Percentiles rank a stretch among this genome's conserved stretches.
Conservation (phyloP, 1,140 invertebrate species). For the Diplogasteroides magnus region DNA sequence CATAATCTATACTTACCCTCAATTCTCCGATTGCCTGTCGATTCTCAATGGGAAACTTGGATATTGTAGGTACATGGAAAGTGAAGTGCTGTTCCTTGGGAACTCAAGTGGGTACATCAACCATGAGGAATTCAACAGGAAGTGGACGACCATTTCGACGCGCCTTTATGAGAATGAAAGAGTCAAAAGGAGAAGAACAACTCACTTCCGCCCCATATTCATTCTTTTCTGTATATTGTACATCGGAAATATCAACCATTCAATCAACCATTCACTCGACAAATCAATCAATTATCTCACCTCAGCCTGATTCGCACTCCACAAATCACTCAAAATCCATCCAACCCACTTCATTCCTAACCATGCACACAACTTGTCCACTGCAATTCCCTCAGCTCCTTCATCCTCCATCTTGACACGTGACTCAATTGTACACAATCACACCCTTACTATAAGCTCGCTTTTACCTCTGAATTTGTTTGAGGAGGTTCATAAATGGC, state of each 20-base stretch:
- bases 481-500: slow-evolving; percentile 94
- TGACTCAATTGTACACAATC: neutral
- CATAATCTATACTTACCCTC: slow-evolving; percentile 33
- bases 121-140: slow-evolving; percentile 89
- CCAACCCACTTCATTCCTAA: slow-evolving; percentile 81
- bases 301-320: slow-evolving; percentile 62
- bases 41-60: slow-evolving; percentile 48
- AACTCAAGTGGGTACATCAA: slow-evolving; percentile 93
- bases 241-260: slow-evolving; percentile 72
- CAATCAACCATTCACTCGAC: no score
- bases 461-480: no score
- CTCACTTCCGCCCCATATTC: slow-evolving; percentile 85
- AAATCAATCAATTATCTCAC: no score
- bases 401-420: neutral
- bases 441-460: no score
- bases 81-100: slow-evolving; percentile 60
- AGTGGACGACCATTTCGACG: slow-evolving; percentile 82
- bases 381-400: slow-evolving; percentile 55
- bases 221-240: slow-evolving; percentile 97
- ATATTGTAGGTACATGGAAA: slow-evolving; percentile 28
- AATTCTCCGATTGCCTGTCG: slow-evolving; percentile 35
- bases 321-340: slow-evolving; percentile 97
- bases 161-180: slow-evolving; percentile 55
- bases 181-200: neutral
- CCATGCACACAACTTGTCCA: slow-evolving; percentile 72